Base-by-base conservation (phyloP, 53 echinoderm and acorn worm species). In the Apostichopus leukothele region DNA sequence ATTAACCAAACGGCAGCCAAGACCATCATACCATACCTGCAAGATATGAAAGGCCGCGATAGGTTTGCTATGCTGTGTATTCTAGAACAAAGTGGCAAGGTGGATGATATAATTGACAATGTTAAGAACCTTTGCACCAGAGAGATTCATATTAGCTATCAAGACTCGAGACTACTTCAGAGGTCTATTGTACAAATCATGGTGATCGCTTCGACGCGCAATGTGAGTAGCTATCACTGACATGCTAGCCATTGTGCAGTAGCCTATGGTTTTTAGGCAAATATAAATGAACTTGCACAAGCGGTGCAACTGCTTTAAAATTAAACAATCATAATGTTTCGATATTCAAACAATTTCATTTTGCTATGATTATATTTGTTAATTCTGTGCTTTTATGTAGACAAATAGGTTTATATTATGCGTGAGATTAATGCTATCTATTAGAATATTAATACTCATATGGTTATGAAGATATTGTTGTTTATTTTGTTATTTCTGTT, bases 51-150 rank as follows among this genome's bases (percentile, higher is more conserved):
- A 83, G 57, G n/a, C 51, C 14, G 77, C 50, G 50, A 76, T 52
- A 76, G 39, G 77, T 76, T 76, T 27, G 77, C 77, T 0, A 76
- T 76, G 51, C 59, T 83, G 5, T 83, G 83, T 21, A 83, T 83
- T 14, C 5, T 83, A n/a, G 83, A 83, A 9, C 55, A 83, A 53
- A 57, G 55, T 53, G 83, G 83, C 16, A 18, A 54, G 18, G 83
- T 76, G 13, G 77, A 76, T 16, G 27, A 76, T 7, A 76, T 76
- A 8, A 52, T 76, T 39, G 27, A 76, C 50, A 52, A 51, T 10
- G 77, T 52, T 51, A 27, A 76, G 16, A 13, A 7, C 10, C 50
- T 76, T 7, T 76, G 77, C 16, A 7, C 50, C 50, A 6, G 52
- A 21, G 77, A 76, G 50, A 52, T 76, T 39, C 77, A 27, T 1